Evolutionary conservation across 2,113 vertebrate species (phyloP), one percentile per base, ranked within the genome.

Genomic region (Phrynosoma platyrhinos): DNA sequence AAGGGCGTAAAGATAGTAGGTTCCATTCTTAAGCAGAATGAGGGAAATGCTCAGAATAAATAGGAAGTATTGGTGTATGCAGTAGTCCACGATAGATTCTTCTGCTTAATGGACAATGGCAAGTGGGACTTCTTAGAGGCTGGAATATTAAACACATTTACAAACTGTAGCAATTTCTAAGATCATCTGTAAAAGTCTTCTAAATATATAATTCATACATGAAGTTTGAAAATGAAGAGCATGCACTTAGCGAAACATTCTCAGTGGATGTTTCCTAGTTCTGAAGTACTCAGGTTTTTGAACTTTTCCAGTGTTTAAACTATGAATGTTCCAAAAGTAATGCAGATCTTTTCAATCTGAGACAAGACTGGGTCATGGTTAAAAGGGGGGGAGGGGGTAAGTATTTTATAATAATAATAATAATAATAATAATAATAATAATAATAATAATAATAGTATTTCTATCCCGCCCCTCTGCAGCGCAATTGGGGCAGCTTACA

Each of bases 1-100:
- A 72, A 87, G 9, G 3, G 52, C 62, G 12, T 6, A 18, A 84
- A 64, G 4, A 83, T 91, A 6, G 83, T 84, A 92, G 55, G 16
- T 9, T 82, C 71, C 4, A 12, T 88, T 83, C 42, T 77, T 62
- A 62, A 55, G 18, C 8, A 14, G 40, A 20, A 36, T 18, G 30
- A 64, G 42, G 47, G 8, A 36, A 42, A 30, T 62, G 32, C 5
- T 25, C 32, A 62, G 23, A 72, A 23, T 32, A 81, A 8, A 81
- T n/a, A 81, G 68, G 72, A 55, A 80, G 30, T n/a, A 25, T 53
- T 2, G 36, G 23, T 83, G 80, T 23, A 68, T 68, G 36, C n/a
- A 62, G 58, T 72, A 52, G 68, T 68, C n/a, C 68, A 32, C 25
- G 55, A 8, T 36, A 21, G 32, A 40, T 23, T 76, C 9, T 83